phyloP scores from a whole-genome alignment of 2,113 vertebrate genomes.

The Hyla sarda region DNA sequence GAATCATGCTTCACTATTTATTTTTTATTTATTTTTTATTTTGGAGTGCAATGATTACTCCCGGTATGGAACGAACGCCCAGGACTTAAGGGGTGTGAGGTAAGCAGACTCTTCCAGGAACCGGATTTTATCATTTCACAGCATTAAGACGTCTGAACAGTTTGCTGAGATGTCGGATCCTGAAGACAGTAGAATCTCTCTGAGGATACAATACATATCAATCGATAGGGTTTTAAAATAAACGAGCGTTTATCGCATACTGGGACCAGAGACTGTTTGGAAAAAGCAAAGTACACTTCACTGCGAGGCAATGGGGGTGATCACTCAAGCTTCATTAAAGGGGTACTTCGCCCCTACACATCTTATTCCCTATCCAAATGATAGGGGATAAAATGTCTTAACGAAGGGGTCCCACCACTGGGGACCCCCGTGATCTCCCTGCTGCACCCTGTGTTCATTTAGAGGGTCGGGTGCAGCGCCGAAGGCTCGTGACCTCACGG shows the following conservation, averaged over 20 bases:
- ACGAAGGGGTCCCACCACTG: too few relatives aligned
- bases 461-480: too few relatives aligned
- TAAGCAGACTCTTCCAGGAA: conserved; percentile 42
- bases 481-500: too few relatives aligned
- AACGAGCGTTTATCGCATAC: conserved; percentile 38
- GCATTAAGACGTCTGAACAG: conserved; percentile 54
- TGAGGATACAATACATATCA: conserved; percentile 46
- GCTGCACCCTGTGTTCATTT: too few relatives aligned
- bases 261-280: background rate
- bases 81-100: conserved; percentile 28
- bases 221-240: conserved; percentile 34
- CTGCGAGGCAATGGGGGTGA: background rate
- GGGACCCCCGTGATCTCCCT: too few relatives aligned
- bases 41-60: conserved; percentile 29
- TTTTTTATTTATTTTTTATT: too few relatives aligned
- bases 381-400: too few relatives aligned
- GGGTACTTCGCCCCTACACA: too few relatives aligned
- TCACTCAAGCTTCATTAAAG: conserved; percentile 3
- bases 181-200: conserved; percentile 38
- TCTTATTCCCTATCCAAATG: too few relatives aligned
- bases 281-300: conserved; percentile 18
- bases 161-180: conserved; percentile 50
- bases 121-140: conserved; percentile 36
- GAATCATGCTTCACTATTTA: conserved; percentile 23
- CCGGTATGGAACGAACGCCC: conserved; percentile 26